These are phyloP conservation scores for Xestoiulus laeticollis DNA, from an alignment of 2,888 invertebrate genomes.

Conservation along the genomic window DNA sequence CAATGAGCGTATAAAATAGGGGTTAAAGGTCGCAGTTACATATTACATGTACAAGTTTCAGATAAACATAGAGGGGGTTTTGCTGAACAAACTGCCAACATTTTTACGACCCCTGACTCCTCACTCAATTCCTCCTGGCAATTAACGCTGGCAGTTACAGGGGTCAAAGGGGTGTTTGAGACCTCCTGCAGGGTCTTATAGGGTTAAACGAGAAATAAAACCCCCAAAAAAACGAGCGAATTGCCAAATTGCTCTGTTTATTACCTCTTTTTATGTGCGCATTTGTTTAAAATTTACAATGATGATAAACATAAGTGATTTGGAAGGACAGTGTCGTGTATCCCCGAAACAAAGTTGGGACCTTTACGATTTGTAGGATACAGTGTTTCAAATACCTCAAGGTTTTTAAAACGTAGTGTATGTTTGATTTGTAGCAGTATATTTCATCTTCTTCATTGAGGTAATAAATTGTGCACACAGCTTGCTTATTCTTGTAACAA, in stretches of 20 bases:
- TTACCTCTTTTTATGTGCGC: not conserved
- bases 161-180: not conserved
- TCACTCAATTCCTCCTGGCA: not conserved
- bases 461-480: not conserved
- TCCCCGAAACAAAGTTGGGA: too few species aligned
- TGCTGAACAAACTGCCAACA: not conserved
- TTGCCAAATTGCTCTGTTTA: not conserved
- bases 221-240: not conserved
- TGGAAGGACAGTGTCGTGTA: not conserved
- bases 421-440: too few species aligned
- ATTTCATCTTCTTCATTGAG: too few species aligned
- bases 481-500: too few species aligned
- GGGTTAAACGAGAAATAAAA: conserved; percentile 10
- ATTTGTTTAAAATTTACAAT: not conserved
- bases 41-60: not conserved
- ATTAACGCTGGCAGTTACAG: conserved; percentile 7
- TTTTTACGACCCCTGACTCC: not conserved
- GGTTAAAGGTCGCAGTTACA: not conserved
- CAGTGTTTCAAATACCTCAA: too few species aligned
- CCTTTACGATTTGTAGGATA: too few species aligned
- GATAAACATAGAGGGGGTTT: not conserved
- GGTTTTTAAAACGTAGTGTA: too few species aligned
- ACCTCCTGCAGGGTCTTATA: not conserved
- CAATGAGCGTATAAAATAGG: not conserved
- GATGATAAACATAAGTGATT: not conserved